Conservation (phyloP, 1,140 invertebrate species). For the Armadillidium nasatum region DNA sequence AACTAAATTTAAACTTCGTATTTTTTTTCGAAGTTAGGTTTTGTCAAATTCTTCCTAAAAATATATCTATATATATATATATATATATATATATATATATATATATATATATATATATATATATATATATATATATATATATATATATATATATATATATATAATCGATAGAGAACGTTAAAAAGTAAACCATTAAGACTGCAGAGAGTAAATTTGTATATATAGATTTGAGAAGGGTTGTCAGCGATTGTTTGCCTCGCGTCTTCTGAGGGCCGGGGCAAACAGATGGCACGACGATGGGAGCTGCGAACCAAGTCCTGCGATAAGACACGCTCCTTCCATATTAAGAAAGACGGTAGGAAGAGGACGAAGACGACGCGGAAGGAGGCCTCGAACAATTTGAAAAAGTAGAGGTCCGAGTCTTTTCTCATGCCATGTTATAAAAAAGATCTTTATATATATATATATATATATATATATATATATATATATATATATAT, state of each 20-base stretch:
- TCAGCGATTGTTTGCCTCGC: conserved; percentile 1
- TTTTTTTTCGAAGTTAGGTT: too few relatives aligned
- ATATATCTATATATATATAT: too few relatives aligned
- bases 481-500: too few relatives aligned
- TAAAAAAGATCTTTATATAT: too few relatives aligned
- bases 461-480: too few relatives aligned
- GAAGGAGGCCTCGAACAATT: too few relatives aligned
- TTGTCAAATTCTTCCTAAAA: too few relatives aligned
- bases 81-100: not conserved
- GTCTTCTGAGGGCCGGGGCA: not conserved
- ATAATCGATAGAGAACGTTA: not conserved
- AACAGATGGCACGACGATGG: not conserved
- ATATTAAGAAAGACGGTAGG: conserved; percentile 17
- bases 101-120: conserved; percentile 18
- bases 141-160: conserved; percentile 17
- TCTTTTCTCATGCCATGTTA: too few relatives aligned
- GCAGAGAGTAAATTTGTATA: conserved; percentile 7
- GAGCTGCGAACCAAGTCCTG: not conserved
- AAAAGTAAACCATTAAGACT: conserved; percentile 6
- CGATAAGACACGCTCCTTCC: not conserved
- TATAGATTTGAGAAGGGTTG: conserved; percentile 2
- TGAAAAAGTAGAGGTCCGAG: too few relatives aligned
- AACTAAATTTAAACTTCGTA: too few relatives aligned
- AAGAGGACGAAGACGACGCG: not conserved
- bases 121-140: conserved; percentile 12